A percentile compares a stretch with the other conserved stretches of the same genome.
Evolutionary conservation across 2,888 invertebrate species (phyloP).

Genomic region (Eugnorisma glareosa): DNA sequence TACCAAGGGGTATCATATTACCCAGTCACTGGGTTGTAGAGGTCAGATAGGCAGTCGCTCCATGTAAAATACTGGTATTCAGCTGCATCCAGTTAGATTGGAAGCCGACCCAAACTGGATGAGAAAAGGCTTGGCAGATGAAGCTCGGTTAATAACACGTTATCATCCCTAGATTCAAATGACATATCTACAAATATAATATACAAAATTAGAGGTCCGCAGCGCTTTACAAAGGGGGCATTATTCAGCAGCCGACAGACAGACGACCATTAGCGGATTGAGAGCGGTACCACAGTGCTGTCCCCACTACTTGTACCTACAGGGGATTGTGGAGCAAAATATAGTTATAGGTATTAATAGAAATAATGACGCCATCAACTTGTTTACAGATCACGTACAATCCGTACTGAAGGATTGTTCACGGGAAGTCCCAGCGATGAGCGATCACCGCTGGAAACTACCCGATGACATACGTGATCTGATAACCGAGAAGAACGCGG

Average conservation of each 20-base stretch:
- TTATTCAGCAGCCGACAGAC: conserved; percentile 59
- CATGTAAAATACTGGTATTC: background rate
- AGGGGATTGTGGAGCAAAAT: conserved; percentile 2
- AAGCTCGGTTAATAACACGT: background rate
- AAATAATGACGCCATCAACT: too few species aligned
- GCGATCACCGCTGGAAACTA: too few species aligned
- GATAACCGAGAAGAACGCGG: too few species aligned
- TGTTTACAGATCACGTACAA: too few species aligned
- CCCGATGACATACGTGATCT: too few species aligned
- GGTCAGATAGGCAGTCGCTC: background rate
- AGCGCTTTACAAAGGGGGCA: conserved; percentile 54
- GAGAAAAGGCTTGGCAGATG: background rate
- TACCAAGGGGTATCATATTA: background rate
- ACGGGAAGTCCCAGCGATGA: too few species aligned
- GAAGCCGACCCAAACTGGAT: background rate
- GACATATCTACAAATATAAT: conserved; percentile 50
- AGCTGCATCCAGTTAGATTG: background rate
- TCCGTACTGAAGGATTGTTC: too few species aligned
- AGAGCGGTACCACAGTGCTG: conserved; percentile 42
- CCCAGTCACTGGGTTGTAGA: background rate
- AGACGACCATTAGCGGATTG: conserved; percentile 66
- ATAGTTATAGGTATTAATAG: background rate
- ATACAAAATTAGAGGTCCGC: conserved; percentile 59
- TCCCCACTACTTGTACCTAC: conserved; percentile 33
- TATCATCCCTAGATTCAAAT: conserved; percentile 31